Evolutionary conservation across 2,113 vertebrate species (phyloP).

Genomic region (Aythya baeri): DNA sequence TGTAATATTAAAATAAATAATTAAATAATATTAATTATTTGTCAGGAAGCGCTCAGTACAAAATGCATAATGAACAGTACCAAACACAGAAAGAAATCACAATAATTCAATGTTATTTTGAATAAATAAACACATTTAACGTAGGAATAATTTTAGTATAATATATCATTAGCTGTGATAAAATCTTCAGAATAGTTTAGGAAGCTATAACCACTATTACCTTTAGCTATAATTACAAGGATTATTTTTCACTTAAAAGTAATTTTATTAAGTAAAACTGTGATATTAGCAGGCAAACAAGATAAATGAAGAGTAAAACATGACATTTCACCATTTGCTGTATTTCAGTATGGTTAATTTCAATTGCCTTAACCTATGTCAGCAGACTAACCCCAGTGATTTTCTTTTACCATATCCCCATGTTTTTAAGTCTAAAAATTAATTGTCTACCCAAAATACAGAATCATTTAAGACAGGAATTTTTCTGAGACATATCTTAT

Average conservation of each 20-base stretch:
- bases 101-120: not conserved
- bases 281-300: not conserved
- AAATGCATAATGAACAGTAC: not conserved
- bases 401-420: not conserved
- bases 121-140: not conserved
- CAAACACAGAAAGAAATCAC: not conserved
- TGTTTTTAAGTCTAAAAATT: not conserved
- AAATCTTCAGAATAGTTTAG: not conserved
- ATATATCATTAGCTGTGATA: not conserved
- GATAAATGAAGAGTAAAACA: not conserved
- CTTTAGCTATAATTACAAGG: not conserved
- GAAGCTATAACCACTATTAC: not conserved
- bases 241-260: not conserved
- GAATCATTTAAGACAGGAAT: not conserved
- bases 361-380: not conserved
- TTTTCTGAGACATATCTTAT: not conserved
- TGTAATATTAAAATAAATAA: no score
- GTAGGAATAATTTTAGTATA: not conserved
- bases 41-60: not conserved
- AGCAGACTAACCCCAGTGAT: not conserved
- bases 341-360: not conserved
- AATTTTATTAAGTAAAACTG: not conserved
- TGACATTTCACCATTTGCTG: not conserved
- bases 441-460: not conserved
- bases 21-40: not conserved